A percentile compares a stretch with the other conserved stretches of the same genome.
phyloP scores from a whole-genome alignment of 2,888 invertebrate species.

The Pachycephus smyrnensis region DNA sequence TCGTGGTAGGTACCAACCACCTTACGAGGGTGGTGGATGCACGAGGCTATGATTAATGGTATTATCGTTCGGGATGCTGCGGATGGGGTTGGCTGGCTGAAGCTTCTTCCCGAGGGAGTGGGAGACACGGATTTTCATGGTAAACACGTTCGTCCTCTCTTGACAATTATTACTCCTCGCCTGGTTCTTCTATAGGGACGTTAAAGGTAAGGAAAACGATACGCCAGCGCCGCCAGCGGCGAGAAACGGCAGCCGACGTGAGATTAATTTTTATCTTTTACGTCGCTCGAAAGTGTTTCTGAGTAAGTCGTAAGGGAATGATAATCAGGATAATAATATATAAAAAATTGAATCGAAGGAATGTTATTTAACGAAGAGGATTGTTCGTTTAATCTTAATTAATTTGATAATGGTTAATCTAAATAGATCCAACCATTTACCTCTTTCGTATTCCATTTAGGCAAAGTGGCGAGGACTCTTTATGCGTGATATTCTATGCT shows the following conservation, averaged over 20 bases:
- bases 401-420: too few relatives aligned
- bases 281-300: too few relatives aligned
- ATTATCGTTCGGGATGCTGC: slow-evolving; percentile 2
- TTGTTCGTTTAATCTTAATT: too few relatives aligned
- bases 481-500: too few relatives aligned
- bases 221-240: not conserved
- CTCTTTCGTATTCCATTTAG: too few relatives aligned
- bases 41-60: slow-evolving; percentile 5
- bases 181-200: not conserved
- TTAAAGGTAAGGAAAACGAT: not conserved
- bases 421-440: too few relatives aligned
- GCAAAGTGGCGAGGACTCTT: too few relatives aligned
- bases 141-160: slow-evolving; percentile 9
- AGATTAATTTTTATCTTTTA: too few relatives aligned
- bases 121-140: slow-evolving; percentile 14
- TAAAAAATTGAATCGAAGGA: too few relatives aligned
- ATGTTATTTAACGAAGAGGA: too few relatives aligned
- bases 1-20: slow-evolving; percentile 7
- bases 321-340: too few relatives aligned
- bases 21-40: not conserved
- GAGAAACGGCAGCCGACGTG: not conserved
- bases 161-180: slow-evolving; percentile 1
- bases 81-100: not conserved
- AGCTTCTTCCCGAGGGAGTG: slow-evolving; percentile 9
- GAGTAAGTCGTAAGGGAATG: too few relatives aligned